Base-by-base conservation (phyloP, 2,888 invertebrate genomes). In the Xylota sylvarum region DNA sequence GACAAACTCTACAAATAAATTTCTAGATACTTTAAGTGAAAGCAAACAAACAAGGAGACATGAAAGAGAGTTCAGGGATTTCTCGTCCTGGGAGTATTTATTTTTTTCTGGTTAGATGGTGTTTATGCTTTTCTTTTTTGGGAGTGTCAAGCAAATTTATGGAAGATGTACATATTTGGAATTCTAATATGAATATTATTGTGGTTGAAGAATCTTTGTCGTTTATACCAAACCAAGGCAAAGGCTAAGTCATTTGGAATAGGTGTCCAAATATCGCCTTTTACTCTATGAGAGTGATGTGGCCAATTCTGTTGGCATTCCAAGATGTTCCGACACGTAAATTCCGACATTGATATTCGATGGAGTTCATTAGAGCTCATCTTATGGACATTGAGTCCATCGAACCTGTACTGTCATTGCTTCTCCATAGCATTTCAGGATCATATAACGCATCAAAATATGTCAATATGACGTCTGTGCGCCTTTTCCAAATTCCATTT, bases 131-230 rank as follows among this genome's bases (percentile, higher is more conserved):
- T 3, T 43, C 46, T 32, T 32, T 55, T 32, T 37, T 12, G n/a
- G 37, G n/a, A 5, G 17, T n/a, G 27, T 60, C 62, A 62, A 2
- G 40, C 19, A 73, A 73, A 73, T 73, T 73, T 52, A 73, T 55
- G 40, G 52, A 30, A 52, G 48, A 82, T 82, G n/a, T n/a, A n/a
- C n/a, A 60, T 70, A 50, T 77, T 82, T 46, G 50, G 82, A 82
- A 77, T 82, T 65, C 52, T 52, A 77, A 82, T 58, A 56, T 37
- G 46, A n/a, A 52, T 27, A 78, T 70, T 60, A 52, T 35, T 67
- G 60, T 5, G 58, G 48, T n/a, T 60, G 19, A 35, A 55, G 62
- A 60, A 64, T 62, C 55, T 17, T 73, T n/a, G 7, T 27, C 40
- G 48, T 37, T 46, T 64, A 10, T 48, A 5, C 40, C 32, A 37